Evolutionary conservation across 2,888 invertebrate species (phyloP).

Genomic region (Macaria liturata): DNA sequence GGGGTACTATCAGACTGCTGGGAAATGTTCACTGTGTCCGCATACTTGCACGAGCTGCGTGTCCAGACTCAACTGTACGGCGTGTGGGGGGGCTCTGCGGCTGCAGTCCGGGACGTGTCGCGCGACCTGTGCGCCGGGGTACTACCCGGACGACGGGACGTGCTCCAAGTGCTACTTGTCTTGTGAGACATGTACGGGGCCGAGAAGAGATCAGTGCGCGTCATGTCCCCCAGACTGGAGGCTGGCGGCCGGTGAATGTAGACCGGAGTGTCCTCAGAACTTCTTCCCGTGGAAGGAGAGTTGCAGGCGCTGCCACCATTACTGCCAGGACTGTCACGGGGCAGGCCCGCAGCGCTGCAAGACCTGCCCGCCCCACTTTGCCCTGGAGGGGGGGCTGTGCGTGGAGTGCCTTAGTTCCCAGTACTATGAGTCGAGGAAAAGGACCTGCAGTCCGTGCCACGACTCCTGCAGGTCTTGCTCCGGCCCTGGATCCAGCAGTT

Average conservation of each 20-base stretch:
- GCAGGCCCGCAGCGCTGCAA: slow-evolving; percentile 89
- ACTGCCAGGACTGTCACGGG: slow-evolving; percentile 94
- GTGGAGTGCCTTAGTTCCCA: slow-evolving; percentile 90
- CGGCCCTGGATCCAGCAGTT: slow-evolving; percentile 88
- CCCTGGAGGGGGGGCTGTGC: slow-evolving; percentile 87
- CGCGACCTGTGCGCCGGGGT: slow-evolving; percentile 90
- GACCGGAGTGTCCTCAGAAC: slow-evolving; percentile 92
- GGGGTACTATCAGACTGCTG: slow-evolving; percentile 89
- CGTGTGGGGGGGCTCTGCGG: slow-evolving; percentile 89
- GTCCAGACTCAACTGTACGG: slow-evolving; percentile 91
- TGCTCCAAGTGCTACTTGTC: slow-evolving; percentile 93
- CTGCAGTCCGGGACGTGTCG: slow-evolving; percentile 93
- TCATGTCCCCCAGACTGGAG: slow-evolving; percentile 92
- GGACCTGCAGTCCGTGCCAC: slow-evolving; percentile 88
- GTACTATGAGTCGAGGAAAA: slow-evolving; percentile 87
- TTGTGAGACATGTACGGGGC: slow-evolving; percentile 93
- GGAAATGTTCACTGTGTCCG: slow-evolving; percentile 89
- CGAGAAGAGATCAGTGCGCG: slow-evolving; percentile 92
- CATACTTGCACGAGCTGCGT: slow-evolving; percentile 91
- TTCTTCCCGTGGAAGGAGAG: slow-evolving; percentile 92
- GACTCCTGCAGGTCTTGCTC: slow-evolving; percentile 87
- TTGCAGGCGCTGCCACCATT: slow-evolving; percentile 94
- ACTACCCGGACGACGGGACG: slow-evolving; percentile 92
- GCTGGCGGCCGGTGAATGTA: slow-evolving; percentile 91
- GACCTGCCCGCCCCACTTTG: slow-evolving; percentile 88